Evolutionary conservation across 2,888 invertebrate genomes (phyloP).

Genomic region (Eupithecia insigniata): DNA sequence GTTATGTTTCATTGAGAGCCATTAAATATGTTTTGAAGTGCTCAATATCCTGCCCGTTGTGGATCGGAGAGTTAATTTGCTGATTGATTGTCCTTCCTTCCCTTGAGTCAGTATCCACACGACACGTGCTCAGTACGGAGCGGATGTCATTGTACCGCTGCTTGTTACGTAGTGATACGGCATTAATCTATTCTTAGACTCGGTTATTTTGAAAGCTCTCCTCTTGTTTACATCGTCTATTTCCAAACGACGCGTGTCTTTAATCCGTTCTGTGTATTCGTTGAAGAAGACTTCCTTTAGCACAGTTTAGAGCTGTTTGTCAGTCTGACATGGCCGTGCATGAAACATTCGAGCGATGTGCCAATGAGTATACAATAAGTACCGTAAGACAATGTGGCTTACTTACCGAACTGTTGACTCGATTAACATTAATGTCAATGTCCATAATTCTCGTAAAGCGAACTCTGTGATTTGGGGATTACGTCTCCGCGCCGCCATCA

Average conservation of each 20-base stretch:
- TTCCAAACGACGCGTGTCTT: slow-evolving; percentile 15
- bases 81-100: neutral
- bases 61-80: neutral
- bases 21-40: neutral
- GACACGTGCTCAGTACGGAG: neutral
- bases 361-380: too few species aligned
- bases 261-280: slow-evolving; percentile 1
- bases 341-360: too few species aligned
- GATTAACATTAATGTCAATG: too few species aligned
- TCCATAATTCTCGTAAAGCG: too few species aligned
- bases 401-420: too few species aligned
- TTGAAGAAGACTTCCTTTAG: neutral
- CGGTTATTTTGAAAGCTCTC: slow-evolving; percentile 29
- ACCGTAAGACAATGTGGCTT: too few species aligned
- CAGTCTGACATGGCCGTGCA: neutral
- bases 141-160: slow-evolving; percentile 28
- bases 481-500: too few species aligned
- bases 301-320: slow-evolving; percentile 31
- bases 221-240: slow-evolving; percentile 33
- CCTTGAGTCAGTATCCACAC: neutral
- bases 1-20: neutral
- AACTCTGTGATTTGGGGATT: neutral
- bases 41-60: neutral
- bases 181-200: slow-evolving; percentile 18
- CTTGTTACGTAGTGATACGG: slow-evolving; percentile 2